Evolutionary conservation across 2,888 invertebrate species (phyloP).

Genomic region (Hypomecis punctinalis): DNA sequence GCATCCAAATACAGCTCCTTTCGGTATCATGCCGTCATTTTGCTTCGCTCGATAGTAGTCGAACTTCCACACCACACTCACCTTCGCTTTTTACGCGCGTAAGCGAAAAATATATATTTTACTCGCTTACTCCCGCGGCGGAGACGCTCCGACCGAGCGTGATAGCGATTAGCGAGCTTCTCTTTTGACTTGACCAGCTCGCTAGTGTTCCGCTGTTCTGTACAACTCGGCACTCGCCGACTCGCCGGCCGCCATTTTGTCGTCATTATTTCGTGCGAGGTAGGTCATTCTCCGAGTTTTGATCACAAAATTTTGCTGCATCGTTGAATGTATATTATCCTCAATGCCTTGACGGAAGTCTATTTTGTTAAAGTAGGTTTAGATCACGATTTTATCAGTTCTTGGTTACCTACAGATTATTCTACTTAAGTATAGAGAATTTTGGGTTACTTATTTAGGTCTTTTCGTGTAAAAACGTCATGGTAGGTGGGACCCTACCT

Average conservation of each 20-base stretch:
- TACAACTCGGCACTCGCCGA: constrained; percentile 30
- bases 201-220: constrained; percentile 69
- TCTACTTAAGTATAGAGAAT: too few relatives aligned
- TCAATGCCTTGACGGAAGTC: too few relatives aligned
- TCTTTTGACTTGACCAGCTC: constrained; percentile 45
- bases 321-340: too few relatives aligned
- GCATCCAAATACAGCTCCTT: constrained; percentile 21
- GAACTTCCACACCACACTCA: constrained; percentile 74
- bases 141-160: constrained; percentile 48
- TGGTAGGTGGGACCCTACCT: too few relatives aligned
- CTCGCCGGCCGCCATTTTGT: constrained; percentile 41
- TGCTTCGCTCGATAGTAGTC: constrained; percentile 42
- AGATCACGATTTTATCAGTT: too few relatives aligned
- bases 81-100: constrained; percentile 37
- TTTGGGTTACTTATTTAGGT: too few relatives aligned
- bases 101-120: constrained; percentile 13
- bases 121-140: constrained; percentile 55
- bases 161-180: constrained; percentile 49
- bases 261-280: constrained; percentile 26
- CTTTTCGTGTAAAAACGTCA: too few relatives aligned
- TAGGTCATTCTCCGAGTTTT: too few relatives aligned
- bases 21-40: constrained; percentile 30
- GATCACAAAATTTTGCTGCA: too few relatives aligned
- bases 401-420: too few relatives aligned
- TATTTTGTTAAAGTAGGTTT: too few relatives aligned